Evolutionary conservation across 2,113 vertebrate species (phyloP), one percentile per base, ranked within the genome.

Genomic region (Centrocercus urophasianus): DNA sequence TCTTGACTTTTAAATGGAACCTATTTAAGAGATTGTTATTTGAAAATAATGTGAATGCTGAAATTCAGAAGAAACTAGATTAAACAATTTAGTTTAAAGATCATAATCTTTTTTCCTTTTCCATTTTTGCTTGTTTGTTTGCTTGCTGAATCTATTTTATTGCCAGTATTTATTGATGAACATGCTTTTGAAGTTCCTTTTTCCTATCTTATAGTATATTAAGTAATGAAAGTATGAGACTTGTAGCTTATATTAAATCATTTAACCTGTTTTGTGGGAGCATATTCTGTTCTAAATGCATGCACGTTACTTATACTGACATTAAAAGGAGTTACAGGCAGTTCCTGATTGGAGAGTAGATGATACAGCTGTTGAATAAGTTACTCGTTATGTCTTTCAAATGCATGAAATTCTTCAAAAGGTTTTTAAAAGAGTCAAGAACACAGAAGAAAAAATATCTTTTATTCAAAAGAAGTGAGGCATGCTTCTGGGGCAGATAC

Each of bases 221-320:
- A 94, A 88, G 95, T 91, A 54, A n/a, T 82, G 43, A 43, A 93
- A 76, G 50, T 83, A 27, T 42, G 72, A 88, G 47, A 63, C 13
- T 14, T 92, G 22, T 8, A 69, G n/a, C 80, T 94, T 78, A 32
- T 86, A 77, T 61, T 32, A 96, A 94, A 86, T 87, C 18, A 14
- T 92, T 91, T 79, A 84, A 81, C 81, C 38, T 89, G 21, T 75
- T 43, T 4, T 3, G 4, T 79, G 40, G 21, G 59, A 88, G 20
- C 54, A 73, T 36, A 54, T 77, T 64, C 36, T 86, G 30, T 81
- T 90, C 60, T 57, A 64, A 93, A 78, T 81, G 56, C n/a, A 60
- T 54, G 8, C 22, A 50, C 6, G 22, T 76, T 87, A 61, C 40
- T 50, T 82, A 88, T n/a, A 50, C 7, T 83, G 83, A 86, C 8